phyloP scores from a whole-genome alignment of 2,113 vertebrate species.

The Toxotes jaculatrix region DNA sequence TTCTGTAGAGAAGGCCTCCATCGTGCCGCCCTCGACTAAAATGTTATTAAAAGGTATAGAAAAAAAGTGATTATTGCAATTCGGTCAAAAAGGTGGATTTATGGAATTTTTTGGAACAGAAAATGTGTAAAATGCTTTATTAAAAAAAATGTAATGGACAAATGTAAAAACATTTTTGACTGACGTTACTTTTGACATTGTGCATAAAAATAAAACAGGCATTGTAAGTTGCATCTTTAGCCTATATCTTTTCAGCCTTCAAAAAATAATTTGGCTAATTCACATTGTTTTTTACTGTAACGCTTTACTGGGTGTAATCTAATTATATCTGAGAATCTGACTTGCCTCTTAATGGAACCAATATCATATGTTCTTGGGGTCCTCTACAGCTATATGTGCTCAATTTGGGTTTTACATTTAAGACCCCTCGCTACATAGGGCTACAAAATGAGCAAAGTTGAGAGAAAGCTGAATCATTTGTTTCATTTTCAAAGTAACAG shows the following conservation, averaged over 20 bases:
- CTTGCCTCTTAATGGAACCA: not conserved
- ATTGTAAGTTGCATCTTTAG: too few relatives aligned
- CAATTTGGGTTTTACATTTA: too few relatives aligned
- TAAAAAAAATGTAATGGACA: not conserved
- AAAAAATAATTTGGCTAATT: too few relatives aligned
- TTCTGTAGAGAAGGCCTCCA: constrained; percentile 90
- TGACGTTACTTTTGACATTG: too few relatives aligned
- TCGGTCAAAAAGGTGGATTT: too few relatives aligned
- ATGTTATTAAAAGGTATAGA: not conserved
- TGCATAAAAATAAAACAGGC: too few relatives aligned
- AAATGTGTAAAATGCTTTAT: too few relatives aligned
- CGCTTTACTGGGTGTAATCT: too few relatives aligned
- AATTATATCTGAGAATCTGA: not conserved
- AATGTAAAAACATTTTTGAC: not conserved
- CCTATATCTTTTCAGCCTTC: too few relatives aligned
- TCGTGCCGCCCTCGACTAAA: constrained; percentile 86
- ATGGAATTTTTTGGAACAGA: too few relatives aligned
- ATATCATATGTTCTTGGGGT: not conserved
- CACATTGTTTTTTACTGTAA: too few relatives aligned
- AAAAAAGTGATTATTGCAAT: not conserved
- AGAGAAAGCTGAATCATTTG: not conserved
- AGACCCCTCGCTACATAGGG: not conserved
- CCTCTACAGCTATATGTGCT: not conserved
- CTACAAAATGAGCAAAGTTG: not conserved
- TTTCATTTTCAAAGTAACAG: not conserved